Percentiles rank a stretch among this genome's conserved stretches.
Evolutionary conservation across 2,797 vertebrate genomes (phyloP).

Genomic region (Cuniculus paca): DNA sequence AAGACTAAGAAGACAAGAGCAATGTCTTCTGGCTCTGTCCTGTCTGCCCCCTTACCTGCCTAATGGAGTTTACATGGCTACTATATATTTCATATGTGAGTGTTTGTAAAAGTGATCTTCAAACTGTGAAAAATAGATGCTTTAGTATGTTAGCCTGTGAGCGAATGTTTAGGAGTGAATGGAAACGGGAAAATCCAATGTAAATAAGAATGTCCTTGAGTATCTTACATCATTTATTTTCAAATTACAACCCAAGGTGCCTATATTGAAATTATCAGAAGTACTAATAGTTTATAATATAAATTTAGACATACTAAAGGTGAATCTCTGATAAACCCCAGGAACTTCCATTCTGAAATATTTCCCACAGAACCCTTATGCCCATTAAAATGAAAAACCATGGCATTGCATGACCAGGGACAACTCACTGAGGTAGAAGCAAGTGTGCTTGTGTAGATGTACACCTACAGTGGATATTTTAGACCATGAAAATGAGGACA

Average conservation of each 20-base stretch:
- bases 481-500: background rate
- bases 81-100: background rate
- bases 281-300: background rate
- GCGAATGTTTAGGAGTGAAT: constrained; percentile 1
- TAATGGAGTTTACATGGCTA: background rate
- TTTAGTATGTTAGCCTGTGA: background rate
- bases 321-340: background rate
- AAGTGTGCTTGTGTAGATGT: background rate
- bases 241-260: background rate
- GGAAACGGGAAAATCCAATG: background rate
- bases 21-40: background rate
- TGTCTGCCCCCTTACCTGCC: background rate
- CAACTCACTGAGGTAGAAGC: background rate
- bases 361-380: background rate
- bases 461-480: background rate
- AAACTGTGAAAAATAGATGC: background rate
- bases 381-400: background rate
- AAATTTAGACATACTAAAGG: background rate
- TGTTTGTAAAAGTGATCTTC: background rate
- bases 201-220: background rate
- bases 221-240: background rate
- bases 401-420: too few relatives aligned
- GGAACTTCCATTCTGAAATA: background rate
- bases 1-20: background rate
- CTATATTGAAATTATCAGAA: background rate